Evolutionary conservation across 2,888 invertebrate species (phyloP).

Genomic region (Zaprionus lineosus): DNA sequence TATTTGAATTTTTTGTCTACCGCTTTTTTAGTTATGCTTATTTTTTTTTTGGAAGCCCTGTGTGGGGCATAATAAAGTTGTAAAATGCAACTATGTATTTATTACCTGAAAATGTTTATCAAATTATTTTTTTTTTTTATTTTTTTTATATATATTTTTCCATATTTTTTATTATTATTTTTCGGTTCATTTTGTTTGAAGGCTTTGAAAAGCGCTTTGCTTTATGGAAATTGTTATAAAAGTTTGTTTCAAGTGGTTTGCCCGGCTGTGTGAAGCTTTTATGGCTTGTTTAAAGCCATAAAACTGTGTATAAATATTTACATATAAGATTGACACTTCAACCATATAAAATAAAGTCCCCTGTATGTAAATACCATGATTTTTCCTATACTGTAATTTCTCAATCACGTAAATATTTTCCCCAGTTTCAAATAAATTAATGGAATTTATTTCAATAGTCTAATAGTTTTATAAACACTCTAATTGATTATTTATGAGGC

Average conservation of each 20-base stretch:
- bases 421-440: too few relatives aligned
- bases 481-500: too few relatives aligned
- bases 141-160: too few relatives aligned
- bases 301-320: too few relatives aligned
- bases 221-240: constrained; percentile 34
- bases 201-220: constrained; percentile 2
- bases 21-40: constrained; percentile 9
- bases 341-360: too few relatives aligned
- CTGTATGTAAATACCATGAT: too few relatives aligned
- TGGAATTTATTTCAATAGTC: too few relatives aligned
- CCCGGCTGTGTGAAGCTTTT: not conserved
- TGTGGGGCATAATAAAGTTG: constrained; percentile 58
- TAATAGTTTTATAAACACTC: too few relatives aligned
- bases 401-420: too few relatives aligned
- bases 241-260: constrained; percentile 18
- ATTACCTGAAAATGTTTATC: constrained; percentile 46
- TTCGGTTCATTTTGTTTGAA: constrained; percentile 27
- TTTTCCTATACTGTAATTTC: too few relatives aligned
- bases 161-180: constrained; percentile 4
- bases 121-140: constrained; percentile 40
- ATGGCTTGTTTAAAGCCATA: not conserved
- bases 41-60: constrained; percentile 2
- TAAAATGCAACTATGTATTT: constrained; percentile 67
- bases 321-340: too few relatives aligned
- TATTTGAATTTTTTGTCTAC: constrained; percentile 15